These are phyloP conservation scores for Pelodytes ibericus DNA, from an alignment of 2,797 vertebrate species.

Conservation along the genomic window DNA sequence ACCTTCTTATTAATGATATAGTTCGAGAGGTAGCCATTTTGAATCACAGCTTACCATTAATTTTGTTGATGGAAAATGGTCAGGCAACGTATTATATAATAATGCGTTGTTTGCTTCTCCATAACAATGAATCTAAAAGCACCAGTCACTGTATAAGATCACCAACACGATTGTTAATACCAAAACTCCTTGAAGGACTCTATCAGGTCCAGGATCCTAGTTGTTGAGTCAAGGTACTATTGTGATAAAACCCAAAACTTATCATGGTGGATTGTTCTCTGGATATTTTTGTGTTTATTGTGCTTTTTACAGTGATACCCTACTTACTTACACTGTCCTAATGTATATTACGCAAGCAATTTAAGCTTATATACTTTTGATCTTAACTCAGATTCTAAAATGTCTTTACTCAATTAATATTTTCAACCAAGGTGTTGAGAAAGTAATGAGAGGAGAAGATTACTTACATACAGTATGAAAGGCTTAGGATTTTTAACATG, in stretches of 20 bases:
- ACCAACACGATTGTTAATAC: neutral
- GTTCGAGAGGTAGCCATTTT: slow-evolving; percentile 38
- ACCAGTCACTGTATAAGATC: neutral
- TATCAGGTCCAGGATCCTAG: no score
- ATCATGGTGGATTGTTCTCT: neutral
- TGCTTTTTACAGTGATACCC: slow-evolving; percentile 28
- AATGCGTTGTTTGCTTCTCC: neutral
- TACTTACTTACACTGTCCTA: slow-evolving; percentile 17
- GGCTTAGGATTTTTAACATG: slow-evolving; percentile 2
- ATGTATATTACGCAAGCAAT: neutral
- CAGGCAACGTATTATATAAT: neutral
- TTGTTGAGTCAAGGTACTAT: no score
- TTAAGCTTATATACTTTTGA: slow-evolving; percentile 8
- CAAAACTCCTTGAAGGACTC: neutral
- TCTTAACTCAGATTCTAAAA: neutral
- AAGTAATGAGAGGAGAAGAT: neutral
- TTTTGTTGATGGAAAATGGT: neutral
- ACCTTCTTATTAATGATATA: slow-evolving; percentile 19
- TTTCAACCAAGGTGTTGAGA: neutral
- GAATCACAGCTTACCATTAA: slow-evolving; percentile 23
- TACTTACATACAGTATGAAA: slow-evolving; percentile 5
- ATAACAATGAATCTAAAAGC: neutral
- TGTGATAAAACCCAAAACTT: neutral
- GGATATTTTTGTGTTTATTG: neutral
- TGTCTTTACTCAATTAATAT: slow-evolving; percentile 1